phyloP scores from a whole-genome alignment of 2,797 vertebrate genomes.

The Cirrhinus molitorella region DNA sequence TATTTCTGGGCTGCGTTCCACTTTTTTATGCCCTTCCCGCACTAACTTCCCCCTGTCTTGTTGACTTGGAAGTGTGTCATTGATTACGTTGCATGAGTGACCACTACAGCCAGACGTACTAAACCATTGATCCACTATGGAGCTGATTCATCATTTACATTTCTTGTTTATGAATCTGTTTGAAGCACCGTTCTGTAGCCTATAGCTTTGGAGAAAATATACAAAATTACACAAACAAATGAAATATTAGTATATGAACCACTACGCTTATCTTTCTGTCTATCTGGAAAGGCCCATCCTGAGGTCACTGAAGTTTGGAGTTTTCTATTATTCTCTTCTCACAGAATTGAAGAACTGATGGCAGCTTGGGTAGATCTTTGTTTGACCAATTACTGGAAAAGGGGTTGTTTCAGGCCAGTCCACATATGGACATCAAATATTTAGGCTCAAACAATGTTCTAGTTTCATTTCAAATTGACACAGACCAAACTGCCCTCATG shows the following conservation, averaged over 20 bases:
- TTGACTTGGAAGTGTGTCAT: not conserved
- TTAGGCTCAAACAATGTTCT: no score
- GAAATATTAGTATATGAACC: not conserved
- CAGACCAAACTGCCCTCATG: not conserved
- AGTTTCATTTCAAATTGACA: not conserved
- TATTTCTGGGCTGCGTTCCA: constrained; percentile 18
- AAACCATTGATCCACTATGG: not conserved
- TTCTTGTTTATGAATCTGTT: not conserved
- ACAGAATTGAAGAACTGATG: not conserved
- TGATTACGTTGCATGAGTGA: not conserved
- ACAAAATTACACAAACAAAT: not conserved
- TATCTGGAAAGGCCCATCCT: not conserved
- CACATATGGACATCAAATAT: not conserved
- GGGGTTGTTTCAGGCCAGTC: no score
- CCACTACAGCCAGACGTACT: not conserved
- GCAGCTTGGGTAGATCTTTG: not conserved
- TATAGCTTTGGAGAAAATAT: not conserved
- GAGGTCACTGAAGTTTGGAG: not conserved
- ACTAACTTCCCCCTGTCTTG: not conserved
- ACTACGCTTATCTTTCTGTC: not conserved
- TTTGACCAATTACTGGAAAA: not conserved
- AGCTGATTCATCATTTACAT: not conserved
- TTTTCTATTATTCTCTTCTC: not conserved
- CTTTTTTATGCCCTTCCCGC: not conserved
- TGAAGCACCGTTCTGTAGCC: no score